Evolutionary conservation across 2,113 vertebrate species (phyloP), one percentile per base, ranked within the genome.

Genomic region (Pongo abelii): DNA sequence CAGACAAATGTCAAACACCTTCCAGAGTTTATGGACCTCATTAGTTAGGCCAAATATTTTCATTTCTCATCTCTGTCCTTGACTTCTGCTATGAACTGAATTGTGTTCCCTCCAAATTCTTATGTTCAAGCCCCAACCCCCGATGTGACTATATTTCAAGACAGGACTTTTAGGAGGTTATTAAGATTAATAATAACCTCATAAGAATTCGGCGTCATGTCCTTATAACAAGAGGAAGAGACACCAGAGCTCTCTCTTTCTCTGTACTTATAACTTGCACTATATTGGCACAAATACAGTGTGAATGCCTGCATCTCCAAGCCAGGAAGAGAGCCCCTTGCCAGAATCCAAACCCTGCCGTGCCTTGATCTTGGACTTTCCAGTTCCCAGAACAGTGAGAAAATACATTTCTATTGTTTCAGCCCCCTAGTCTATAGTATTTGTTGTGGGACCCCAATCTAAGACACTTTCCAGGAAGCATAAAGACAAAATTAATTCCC

Each of bases 21-120:
- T 86, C 27, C 25, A 84, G 48, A 96, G 48, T 70, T 93, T 43
- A 93, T 17, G 88, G 50, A 48, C 20, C 57, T 85, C 87, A 80
- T 81, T 64, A 96, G 67, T 85, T 88, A 89, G 88, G 18, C 83
- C 93, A 91, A 94, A 30, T 25, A 75, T 57, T 85, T 97, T 84
- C 48, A 91, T 38, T 91, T 59, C 81, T 72, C 12, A 50, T 12
- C 94, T 77, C 55, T 69, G 50, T 64, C 72, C 43, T 91, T 88
- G 40, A 95, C 70, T 70, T 89, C 43, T 89, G 40, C 18, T 55
- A 27, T 30, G 12, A 25, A 69, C 32, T 50, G 55, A 91, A 81
- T 0, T 83, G 18, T 38, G 27, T 75, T 81, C 52, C 17, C 22
- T 40, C 16, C 2, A 13, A 59, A 81, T n/a, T 77, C 32, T 40